These are phyloP conservation scores for Romanogobio albipinnatus DNA, from an alignment of 2,113 vertebrate species.

Conservation along the genomic window DNA sequence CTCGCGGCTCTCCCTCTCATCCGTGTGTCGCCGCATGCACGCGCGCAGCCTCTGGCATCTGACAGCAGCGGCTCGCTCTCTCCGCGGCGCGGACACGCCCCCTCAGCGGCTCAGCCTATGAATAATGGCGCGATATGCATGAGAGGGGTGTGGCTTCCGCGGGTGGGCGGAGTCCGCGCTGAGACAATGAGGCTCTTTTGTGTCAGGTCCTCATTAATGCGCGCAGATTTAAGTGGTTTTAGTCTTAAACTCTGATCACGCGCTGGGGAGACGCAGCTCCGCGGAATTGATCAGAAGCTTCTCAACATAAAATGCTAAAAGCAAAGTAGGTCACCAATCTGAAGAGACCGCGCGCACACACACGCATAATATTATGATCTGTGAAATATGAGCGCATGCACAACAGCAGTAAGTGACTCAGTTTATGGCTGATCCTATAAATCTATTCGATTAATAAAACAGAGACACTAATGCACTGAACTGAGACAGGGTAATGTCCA, in stretches of 20 bases:
- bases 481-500: neutral
- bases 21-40: constrained; percentile 80
- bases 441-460: neutral
- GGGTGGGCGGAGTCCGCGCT: constrained; percentile 83
- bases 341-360: constrained; percentile 11
- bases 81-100: constrained; percentile 85
- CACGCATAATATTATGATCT: neutral
- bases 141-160: constrained; percentile 78
- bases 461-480: neutral
- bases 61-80: constrained; percentile 17
- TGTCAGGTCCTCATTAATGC: constrained; percentile 63
- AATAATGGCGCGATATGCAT: constrained; percentile 95
- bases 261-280: neutral
- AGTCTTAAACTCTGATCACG: constrained; percentile 14
- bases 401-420: neutral
- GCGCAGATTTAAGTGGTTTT: neutral
- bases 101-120: constrained; percentile 84
- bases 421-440: neutral
- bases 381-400: neutral
- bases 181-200: constrained; percentile 83
- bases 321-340: constrained; percentile 39
- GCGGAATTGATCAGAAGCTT: constrained; percentile 31
- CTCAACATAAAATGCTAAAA: constrained; percentile 22
- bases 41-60: constrained; percentile 56
- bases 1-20: constrained; percentile 94